These are phyloP conservation scores for Strongylocentrotus purpuratus DNA, from an alignment of 35 echinoderm and acorn worm genomes.

Conservation along the genomic window DNA sequence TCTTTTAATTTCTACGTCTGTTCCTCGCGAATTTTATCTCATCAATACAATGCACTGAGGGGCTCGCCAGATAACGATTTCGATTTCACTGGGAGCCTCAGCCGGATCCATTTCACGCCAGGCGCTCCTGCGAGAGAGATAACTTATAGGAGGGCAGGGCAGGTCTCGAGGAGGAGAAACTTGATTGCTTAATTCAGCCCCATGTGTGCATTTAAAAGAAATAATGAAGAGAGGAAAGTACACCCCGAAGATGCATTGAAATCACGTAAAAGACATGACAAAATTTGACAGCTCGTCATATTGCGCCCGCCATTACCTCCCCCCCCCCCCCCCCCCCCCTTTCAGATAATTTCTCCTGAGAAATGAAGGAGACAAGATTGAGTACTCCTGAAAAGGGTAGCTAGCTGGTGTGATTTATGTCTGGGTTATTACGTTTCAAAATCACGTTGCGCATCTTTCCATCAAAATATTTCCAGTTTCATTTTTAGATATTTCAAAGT, in stretches of 20 bases:
- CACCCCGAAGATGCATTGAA: neutral
- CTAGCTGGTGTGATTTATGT: too few species aligned
- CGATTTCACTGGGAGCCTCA: constrained; percentile 7
- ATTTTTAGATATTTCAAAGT: too few species aligned
- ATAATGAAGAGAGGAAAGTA: constrained; percentile 4
- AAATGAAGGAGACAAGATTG: neutral
- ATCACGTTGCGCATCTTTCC: too few species aligned
- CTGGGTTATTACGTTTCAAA: too few species aligned
- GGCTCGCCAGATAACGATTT: neutral
- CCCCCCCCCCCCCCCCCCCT: neutral
- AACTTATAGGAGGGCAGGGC: neutral
- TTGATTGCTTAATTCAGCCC: constrained; percentile 3
- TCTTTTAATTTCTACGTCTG: neutral
- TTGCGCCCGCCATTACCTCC: neutral
- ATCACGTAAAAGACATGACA: neutral
- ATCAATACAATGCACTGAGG: neutral
- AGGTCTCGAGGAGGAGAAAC: neutral
- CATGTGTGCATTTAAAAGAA: neutral
- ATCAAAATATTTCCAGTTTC: too few species aligned
- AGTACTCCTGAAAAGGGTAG: neutral
- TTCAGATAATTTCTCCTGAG: neutral
- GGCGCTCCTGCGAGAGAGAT: neutral
- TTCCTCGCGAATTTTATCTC: neutral
- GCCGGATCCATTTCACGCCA: neutral
- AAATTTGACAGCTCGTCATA: neutral